Evolutionary conservation across 2,113 vertebrate genomes (phyloP).

Genomic region (Struthio camelus): DNA sequence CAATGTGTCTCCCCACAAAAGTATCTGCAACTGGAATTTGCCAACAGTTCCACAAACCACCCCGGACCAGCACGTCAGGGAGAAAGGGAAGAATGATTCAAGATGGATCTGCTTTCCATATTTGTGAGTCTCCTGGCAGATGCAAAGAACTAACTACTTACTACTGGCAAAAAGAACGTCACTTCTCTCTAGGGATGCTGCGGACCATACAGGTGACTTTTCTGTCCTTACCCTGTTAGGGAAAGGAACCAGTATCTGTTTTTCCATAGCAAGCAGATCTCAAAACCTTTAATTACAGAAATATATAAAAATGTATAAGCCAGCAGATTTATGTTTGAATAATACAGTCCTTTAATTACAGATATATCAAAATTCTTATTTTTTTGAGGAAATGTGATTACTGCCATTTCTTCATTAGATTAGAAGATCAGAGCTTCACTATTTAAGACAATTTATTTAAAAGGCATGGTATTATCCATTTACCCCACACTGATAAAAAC

Average conservation of each 20-base stretch:
- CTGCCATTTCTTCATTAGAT: conserved; percentile 11
- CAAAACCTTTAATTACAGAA: neutral
- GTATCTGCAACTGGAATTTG: neutral
- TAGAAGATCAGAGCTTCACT: conserved; percentile 1
- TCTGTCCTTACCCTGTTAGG: neutral
- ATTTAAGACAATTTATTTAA: conserved; percentile 22
- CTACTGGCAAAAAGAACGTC: neutral
- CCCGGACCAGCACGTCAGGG: neutral
- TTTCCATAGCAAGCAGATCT: neutral
- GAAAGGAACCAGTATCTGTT: neutral
- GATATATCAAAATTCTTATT: neutral
- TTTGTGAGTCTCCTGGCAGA: neutral
- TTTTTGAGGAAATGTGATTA: conserved; percentile 12
- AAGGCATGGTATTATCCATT: neutral
- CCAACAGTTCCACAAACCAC: neutral
- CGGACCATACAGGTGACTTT: neutral
- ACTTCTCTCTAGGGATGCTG: neutral
- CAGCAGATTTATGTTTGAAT: neutral
- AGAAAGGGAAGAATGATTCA: neutral
- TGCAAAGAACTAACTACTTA: neutral
- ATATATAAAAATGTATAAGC: neutral
- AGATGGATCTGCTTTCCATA: neutral
- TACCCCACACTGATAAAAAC: conserved; percentile 25
- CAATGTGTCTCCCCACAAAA: neutral
- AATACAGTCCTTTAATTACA: neutral